Conservation (phyloP, 2,797 vertebrate species). For the Choloepus didactylus region DNA sequence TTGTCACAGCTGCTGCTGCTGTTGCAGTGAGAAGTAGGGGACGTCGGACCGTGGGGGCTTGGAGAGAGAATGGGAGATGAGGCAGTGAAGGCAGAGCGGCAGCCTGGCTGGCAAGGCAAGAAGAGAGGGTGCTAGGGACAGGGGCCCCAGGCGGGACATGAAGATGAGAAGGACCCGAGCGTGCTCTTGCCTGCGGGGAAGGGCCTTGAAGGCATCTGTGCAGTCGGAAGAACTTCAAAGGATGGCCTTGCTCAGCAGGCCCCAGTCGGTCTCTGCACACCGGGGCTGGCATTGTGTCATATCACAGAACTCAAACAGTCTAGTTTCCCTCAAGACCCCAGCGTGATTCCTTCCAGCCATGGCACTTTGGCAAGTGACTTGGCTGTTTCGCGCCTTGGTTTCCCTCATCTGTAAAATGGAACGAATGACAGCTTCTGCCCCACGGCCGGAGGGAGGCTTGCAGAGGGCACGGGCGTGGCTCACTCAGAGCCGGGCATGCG, state of each 20-base stretch:
- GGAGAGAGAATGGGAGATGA: not conserved
- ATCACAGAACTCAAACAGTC: not conserved
- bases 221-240: too few relatives aligned
- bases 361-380: too few relatives aligned
- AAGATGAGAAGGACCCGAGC: not conserved
- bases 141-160: not conserved
- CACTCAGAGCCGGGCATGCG: not conserved
- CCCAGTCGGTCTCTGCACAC: not conserved
- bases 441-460: accelerated
- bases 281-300: not conserved
- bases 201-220: not conserved
- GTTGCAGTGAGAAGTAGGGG: not conserved
- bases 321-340: not conserved
- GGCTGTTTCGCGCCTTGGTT: not conserved
- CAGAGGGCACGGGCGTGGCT: not conserved
- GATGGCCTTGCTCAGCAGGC: not conserved
- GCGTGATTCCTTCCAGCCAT: not conserved
- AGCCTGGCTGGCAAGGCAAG: not conserved
- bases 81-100: not conserved
- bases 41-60: accelerated
- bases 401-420: not conserved
- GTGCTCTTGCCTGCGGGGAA: not conserved
- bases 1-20: too few relatives aligned
- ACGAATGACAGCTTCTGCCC: too few relatives aligned
- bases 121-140: not conserved